These are phyloP conservation scores for Ephydatia muelleri DNA, from an alignment of 37 sponge, comb jelly and placozoan species.

Conservation along the genomic window DNA sequence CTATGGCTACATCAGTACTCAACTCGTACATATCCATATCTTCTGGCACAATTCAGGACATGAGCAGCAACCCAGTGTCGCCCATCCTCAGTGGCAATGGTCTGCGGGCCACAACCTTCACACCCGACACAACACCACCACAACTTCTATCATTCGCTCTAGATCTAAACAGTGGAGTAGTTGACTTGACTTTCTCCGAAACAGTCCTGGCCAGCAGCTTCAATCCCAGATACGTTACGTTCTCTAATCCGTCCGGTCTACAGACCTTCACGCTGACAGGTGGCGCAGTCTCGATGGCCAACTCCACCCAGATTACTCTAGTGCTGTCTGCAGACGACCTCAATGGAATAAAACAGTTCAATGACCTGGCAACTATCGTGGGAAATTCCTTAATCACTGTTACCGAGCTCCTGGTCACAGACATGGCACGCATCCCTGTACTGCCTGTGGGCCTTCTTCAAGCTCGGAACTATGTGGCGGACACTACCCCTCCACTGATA, in stretches of 20 bases:
- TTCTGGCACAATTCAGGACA: slow-evolving; percentile 48
- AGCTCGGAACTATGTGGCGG: slow-evolving; percentile 27
- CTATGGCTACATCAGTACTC: slow-evolving; percentile 48
- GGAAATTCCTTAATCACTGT: slow-evolving; percentile 59
- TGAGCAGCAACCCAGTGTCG: slow-evolving; percentile 59
- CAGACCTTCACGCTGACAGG: slow-evolving; percentile 68
- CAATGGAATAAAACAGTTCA: slow-evolving; percentile 69
- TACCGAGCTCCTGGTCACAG: slow-evolving; percentile 46
- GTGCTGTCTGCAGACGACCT: slow-evolving; percentile 66
- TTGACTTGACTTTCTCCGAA: slow-evolving; percentile 80
- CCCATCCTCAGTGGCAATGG: slow-evolving; percentile 38
- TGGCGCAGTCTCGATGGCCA: slow-evolving; percentile 11
- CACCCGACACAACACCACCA: slow-evolving; percentile 80
- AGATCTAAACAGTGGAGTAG: slow-evolving; percentile 65
- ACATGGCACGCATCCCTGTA: slow-evolving; percentile 60
- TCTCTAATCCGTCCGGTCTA: slow-evolving; percentile 22
- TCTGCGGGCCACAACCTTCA: slow-evolving; percentile 26
- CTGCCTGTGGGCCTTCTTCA: slow-evolving; percentile 8
- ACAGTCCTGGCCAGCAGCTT: slow-evolving; percentile 69
- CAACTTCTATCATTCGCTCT: slow-evolving; percentile 56
- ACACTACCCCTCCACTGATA: slow-evolving; percentile 58
- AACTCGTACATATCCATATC: slow-evolving; percentile 70
- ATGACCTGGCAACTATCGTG: slow-evolving; percentile 53
- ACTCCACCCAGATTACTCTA: slow-evolving; percentile 40
- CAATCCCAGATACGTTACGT: slow-evolving; percentile 44